Base-by-base conservation (phyloP, 2,113 vertebrate genomes). In the Rana temporaria region DNA sequence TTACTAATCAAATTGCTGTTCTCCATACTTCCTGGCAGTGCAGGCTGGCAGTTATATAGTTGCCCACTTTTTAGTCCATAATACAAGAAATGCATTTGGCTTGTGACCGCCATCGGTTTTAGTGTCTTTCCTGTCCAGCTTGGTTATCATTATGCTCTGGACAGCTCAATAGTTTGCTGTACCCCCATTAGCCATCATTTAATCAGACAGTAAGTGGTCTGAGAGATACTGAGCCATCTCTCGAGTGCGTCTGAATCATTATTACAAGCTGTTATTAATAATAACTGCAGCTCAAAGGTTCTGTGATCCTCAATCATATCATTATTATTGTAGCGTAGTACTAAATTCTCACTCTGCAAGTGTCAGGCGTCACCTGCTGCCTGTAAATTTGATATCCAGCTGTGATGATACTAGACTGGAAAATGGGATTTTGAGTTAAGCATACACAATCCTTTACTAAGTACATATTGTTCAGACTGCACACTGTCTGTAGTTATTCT, bases 231-330 rank as follows among this genome's bases (percentile, higher is more conserved):
- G 26, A 81, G 67, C 57, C 11, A 42, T 72, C 79, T 73, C 59
- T 70, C 48, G 32, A 69, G 78, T 62, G 56, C 24, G 67, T 42
- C 48, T 42, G 19, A 59, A 64, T 72, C 60, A 77, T 77, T 38
- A 55, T 66, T 73, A 72, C 60, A 81, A 73, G 60, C 69, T 74
- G 79, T 73, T 73, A 69, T 79, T 69, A 73, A 73, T 81, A 81
- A 73, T 74, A 34, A 24, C 60, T 12, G 22, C 38, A 38, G 52
- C 79, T 82, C 19, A 62, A 26, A 64, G 24, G 56, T n/a, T 59
- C 68, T 73, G 59, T 22, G 79, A 72, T 60, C 57, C n/a, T 72
- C 57, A 72, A 73, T 81, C 79, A 67, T 64, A 73, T 73, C 48
- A 75, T 82, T 74, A 82, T 66, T 24, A 73, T 67, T 55, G 56